Evolutionary conservation across 1,140 invertebrate species (phyloP).

Genomic region (Araneus ventricosus): DNA sequence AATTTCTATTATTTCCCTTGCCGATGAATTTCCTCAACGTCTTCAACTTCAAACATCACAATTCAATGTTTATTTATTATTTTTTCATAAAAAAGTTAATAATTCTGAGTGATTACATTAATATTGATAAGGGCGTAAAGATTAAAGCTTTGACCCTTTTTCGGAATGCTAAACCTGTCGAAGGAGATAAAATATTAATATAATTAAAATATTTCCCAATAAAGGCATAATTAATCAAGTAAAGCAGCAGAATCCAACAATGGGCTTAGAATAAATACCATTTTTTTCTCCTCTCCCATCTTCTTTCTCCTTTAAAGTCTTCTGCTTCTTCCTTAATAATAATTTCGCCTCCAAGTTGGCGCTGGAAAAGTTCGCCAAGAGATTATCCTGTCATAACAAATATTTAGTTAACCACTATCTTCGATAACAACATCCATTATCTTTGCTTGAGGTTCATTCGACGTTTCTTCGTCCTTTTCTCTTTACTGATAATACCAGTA

Average conservation of each 20-base stretch:
- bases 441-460: conserved; percentile 15
- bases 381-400: conserved; percentile 71
- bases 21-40: not conserved
- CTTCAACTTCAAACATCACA: not conserved
- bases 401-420: conserved; percentile 65
- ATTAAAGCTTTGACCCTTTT: conserved; percentile 3
- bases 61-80: not conserved
- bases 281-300: not conserved
- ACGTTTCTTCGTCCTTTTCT: not conserved
- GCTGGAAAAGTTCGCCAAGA: conserved; percentile 50
- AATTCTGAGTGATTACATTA: conserved; percentile 31
- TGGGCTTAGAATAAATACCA: not conserved
- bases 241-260: conserved; percentile 55
- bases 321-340: conserved; percentile 50
- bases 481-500: conserved; percentile 33
- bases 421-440: conserved; percentile 66
- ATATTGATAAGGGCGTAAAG: conserved; percentile 10
- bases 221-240: conserved; percentile 67
- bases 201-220: conserved; percentile 50
- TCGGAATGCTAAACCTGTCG: conserved; percentile 23
- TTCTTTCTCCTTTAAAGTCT: conserved; percentile 13
- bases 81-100: not conserved
- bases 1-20: not conserved
- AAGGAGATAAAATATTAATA: conserved; percentile 45
- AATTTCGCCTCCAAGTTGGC: not conserved